Evolutionary conservation across 1,140 invertebrate species (phyloP).

Genomic region (Aculops lycopersici): DNA sequence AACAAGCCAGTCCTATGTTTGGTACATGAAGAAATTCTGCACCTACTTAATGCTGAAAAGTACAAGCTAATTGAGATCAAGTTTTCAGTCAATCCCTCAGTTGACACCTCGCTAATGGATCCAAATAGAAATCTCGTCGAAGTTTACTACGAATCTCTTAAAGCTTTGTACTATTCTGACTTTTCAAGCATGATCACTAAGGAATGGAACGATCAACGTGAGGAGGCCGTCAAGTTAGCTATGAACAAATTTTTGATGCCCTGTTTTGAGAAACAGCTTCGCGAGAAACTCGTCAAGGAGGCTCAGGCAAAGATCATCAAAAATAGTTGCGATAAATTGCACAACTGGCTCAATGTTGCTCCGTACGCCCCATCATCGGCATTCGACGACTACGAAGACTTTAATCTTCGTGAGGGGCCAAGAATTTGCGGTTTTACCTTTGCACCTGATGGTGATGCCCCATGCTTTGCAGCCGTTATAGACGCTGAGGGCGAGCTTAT

Average conservation of each 20-base stretch:
- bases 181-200: constrained; percentile 46
- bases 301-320: constrained; percentile 54
- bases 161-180: not conserved
- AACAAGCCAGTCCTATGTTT: constrained; percentile 75
- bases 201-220: constrained; percentile 70
- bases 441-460: constrained; percentile 42
- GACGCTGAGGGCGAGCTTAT: constrained; percentile 60
- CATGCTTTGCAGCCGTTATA: constrained; percentile 56
- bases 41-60: constrained; percentile 24
- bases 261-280: constrained; percentile 53
- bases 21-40: constrained; percentile 57
- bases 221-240: constrained; percentile 53
- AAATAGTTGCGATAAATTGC: constrained; percentile 44
- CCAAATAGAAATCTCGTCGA: not conserved
- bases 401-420: constrained; percentile 50
- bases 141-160: not conserved
- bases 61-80: constrained; percentile 10
- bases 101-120: no score
- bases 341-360: constrained; percentile 64
- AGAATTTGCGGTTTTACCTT: constrained; percentile 59
- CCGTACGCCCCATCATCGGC: constrained; percentile 40
- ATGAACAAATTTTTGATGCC: constrained; percentile 59
- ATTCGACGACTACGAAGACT: constrained; percentile 61
- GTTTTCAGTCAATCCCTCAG: constrained; percentile 14
- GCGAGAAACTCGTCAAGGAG: constrained; percentile 41